Evolutionary conservation across 2,888 invertebrate species (phyloP).

Genomic region (Melipona beecheii): DNA sequence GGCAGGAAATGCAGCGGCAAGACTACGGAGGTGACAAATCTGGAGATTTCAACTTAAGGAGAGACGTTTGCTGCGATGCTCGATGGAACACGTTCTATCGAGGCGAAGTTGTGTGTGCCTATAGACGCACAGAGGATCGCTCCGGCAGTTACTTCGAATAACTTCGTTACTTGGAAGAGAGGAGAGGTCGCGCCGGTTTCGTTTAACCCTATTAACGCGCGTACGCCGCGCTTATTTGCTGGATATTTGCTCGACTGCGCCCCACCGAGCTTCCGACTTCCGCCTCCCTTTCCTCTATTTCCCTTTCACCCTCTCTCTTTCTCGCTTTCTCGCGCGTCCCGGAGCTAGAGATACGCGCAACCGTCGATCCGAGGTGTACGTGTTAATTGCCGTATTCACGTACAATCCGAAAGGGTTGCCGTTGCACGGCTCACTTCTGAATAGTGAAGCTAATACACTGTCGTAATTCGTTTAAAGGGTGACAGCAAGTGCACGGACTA

Average conservation of each 20-base stretch:
- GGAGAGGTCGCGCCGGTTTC: slow-evolving; percentile 62
- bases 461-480: slow-evolving; percentile 80
- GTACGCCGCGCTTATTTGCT: slow-evolving; percentile 77
- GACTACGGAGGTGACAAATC: too few species aligned
- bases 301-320: not conserved
- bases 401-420: slow-evolving; percentile 80
- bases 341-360: slow-evolving; percentile 47
- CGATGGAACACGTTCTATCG: not conserved
- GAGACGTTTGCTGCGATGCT: slow-evolving; percentile 3
- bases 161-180: slow-evolving; percentile 74
- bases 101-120: slow-evolving; percentile 17
- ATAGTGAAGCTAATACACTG: slow-evolving; percentile 83
- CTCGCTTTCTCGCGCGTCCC: slow-evolving; percentile 11
- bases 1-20: too few species aligned
- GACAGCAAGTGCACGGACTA: slow-evolving; percentile 67
- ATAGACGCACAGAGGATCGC: slow-evolving; percentile 36
- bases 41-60: not conserved
- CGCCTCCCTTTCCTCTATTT: not conserved
- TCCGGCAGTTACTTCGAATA: slow-evolving; percentile 74
- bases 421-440: slow-evolving; percentile 74
- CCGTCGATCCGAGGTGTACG: slow-evolving; percentile 77
- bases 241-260: slow-evolving; percentile 60
- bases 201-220: slow-evolving; percentile 80
- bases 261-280: slow-evolving; percentile 34
- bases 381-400: slow-evolving; percentile 83